phyloP scores from a whole-genome alignment of 2,113 vertebrate species.

The Notothenia rossii region DNA sequence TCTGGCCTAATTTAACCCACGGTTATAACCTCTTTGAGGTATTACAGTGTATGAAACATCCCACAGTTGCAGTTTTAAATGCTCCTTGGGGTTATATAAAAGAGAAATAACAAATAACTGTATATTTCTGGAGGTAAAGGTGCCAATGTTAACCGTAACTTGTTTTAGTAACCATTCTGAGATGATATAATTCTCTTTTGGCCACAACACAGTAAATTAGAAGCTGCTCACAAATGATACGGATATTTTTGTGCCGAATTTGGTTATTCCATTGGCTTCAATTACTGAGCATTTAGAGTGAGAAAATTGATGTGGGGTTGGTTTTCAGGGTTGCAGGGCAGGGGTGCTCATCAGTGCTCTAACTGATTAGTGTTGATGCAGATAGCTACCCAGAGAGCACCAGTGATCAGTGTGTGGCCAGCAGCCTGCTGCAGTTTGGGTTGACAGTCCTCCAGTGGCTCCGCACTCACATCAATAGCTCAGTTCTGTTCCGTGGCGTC shows the following conservation, averaged over 20 bases:
- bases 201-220: background rate
- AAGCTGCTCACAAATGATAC: background rate
- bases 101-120: background rate
- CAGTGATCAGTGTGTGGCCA: conserved; percentile 57
- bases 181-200: background rate
- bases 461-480: conserved; percentile 46
- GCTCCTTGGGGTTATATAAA: conserved; percentile 7
- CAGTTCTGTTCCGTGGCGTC: conserved; percentile 31
- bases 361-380: conserved; percentile 66
- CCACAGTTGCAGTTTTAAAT: conserved; percentile 22
- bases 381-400: conserved; percentile 58
- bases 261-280: conserved; percentile 28
- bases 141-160: background rate
- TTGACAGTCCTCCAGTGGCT: conserved; percentile 61
- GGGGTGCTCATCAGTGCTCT: conserved; percentile 65
- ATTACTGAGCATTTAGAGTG: conserved; percentile 34
- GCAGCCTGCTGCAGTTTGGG: conserved; percentile 57
- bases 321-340: conserved; percentile 33
- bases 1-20: conserved; percentile 56
- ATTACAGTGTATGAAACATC: conserved; percentile 25
- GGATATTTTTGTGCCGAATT: conserved; percentile 11
- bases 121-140: background rate
- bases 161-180: background rate
- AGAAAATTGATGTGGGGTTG: conserved; percentile 35
- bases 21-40: conserved; percentile 48